These are phyloP conservation scores for Pogonocherus hispidulus DNA, from an alignment of 2,888 invertebrate genomes.

Conservation along the genomic window DNA sequence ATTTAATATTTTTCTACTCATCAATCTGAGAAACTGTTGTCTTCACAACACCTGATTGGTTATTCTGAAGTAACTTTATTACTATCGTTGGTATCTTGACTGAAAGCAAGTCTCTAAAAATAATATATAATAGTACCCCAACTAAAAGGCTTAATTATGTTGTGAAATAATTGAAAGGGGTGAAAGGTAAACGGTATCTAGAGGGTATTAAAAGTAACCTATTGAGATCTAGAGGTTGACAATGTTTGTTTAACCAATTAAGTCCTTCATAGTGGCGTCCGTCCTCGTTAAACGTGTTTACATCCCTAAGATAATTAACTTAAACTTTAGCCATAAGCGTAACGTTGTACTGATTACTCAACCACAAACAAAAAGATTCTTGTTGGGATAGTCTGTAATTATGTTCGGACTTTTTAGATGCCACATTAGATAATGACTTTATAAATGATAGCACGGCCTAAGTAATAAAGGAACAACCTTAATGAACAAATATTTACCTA, in stretches of 20 bases:
- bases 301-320: constrained; percentile 28
- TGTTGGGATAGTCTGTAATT: not conserved
- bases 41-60: too few relatives aligned
- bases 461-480: too few relatives aligned
- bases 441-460: too few relatives aligned
- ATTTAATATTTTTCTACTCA: too few relatives aligned
- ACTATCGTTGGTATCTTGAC: too few relatives aligned
- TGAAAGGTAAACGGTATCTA: constrained; percentile 16
- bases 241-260: constrained; percentile 16
- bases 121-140: not conserved
- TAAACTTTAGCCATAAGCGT: not conserved
- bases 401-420: not conserved
- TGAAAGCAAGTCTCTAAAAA: too few relatives aligned
- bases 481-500: too few relatives aligned
- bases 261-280: constrained; percentile 12
- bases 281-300: constrained; percentile 23
- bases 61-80: too few relatives aligned
- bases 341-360: not conserved
- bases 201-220: constrained; percentile 21
- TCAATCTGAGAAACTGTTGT: too few relatives aligned
- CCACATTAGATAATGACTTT: not conserved
- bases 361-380: not conserved
- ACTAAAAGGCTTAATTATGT: not conserved
- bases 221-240: constrained; percentile 15
- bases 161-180: not conserved